A percentile compares a stretch with the other conserved stretches of the same genome.
phyloP scores from a whole-genome alignment of 2,797 vertebrate genomes.

The Siniperca undulata region DNA sequence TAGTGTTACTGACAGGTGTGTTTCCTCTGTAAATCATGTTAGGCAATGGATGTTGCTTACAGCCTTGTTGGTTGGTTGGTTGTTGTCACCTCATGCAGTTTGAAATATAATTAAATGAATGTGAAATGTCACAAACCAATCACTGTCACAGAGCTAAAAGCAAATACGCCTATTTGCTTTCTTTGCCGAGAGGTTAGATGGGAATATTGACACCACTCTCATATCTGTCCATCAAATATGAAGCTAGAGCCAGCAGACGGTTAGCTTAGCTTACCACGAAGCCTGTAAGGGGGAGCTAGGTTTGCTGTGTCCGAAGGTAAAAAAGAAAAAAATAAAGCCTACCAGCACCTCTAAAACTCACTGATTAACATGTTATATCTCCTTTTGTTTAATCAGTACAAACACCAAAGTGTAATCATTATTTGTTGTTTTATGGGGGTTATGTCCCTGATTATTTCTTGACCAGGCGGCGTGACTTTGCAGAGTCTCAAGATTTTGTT shows the following conservation, averaged over 20 bases:
- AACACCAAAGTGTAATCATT: background rate
- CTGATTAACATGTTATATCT: too few species aligned
- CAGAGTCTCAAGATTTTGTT: background rate
- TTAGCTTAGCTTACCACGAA: too few species aligned
- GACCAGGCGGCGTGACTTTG: background rate
- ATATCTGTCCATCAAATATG: background rate
- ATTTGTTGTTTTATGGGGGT: background rate
- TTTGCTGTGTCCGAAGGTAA: too few species aligned
- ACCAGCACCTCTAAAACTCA: background rate
- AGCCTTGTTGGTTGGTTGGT: background rate
- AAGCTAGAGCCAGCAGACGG: background rate
- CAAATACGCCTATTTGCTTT: background rate
- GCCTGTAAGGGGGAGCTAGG: too few species aligned
- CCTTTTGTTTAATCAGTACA: background rate
- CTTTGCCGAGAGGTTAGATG: background rate
- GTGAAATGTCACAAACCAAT: conserved; percentile 23
- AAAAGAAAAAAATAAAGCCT: too few species aligned
- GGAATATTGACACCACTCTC: background rate
- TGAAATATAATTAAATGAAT: conserved; percentile 29
- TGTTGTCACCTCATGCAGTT: conserved; percentile 5
- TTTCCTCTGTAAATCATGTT: conserved; percentile 54
- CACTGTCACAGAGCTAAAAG: conserved; percentile 8
- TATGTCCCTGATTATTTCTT: background rate
- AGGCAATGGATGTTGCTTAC: conserved; percentile 4
- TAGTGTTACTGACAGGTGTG: conserved; percentile 65